Evolutionary conservation across 2,113 vertebrate genomes (phyloP).

Genomic region (Lampris incognitus): DNA sequence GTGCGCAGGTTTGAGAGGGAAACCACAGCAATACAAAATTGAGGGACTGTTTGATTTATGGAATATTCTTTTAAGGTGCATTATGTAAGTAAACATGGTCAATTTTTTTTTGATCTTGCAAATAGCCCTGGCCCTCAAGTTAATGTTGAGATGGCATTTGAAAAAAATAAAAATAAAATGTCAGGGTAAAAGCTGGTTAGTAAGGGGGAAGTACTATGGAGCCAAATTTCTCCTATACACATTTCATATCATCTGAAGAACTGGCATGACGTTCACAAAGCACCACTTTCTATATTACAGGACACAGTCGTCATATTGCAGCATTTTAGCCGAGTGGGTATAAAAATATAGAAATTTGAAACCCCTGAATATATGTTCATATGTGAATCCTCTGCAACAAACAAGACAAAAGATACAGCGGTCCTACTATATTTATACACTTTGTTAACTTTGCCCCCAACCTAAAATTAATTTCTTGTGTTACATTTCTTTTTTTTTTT

Average conservation of each 20-base stretch:
- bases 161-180: constrained; percentile 34
- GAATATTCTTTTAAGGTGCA: constrained; percentile 62
- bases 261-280: constrained; percentile 68
- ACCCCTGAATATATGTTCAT: constrained; percentile 82
- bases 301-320: constrained; percentile 78
- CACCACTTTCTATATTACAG: constrained; percentile 71
- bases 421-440: constrained; percentile 66
- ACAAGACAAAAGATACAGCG: constrained; percentile 73
- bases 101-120: constrained; percentile 48
- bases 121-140: constrained; percentile 50
- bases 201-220: constrained; percentile 61
- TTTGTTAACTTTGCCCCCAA: constrained; percentile 47
- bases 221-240: constrained; percentile 47
- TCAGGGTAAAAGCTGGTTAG: constrained; percentile 70
- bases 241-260: constrained; percentile 59
- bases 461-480: constrained; percentile 63
- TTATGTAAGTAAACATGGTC: constrained; percentile 59
- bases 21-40: constrained; percentile 36
- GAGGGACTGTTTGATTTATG: constrained; percentile 46
- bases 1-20: constrained; percentile 39
- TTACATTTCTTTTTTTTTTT: constrained; percentile 21
- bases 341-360: constrained; percentile 84
- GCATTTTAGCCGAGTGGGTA: constrained; percentile 82
- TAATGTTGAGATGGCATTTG: constrained; percentile 50
- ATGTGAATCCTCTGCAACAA: constrained; percentile 74